Base-by-base conservation (phyloP, 2,888 invertebrate genomes). In the Pristionchus japonicus region DNA sequence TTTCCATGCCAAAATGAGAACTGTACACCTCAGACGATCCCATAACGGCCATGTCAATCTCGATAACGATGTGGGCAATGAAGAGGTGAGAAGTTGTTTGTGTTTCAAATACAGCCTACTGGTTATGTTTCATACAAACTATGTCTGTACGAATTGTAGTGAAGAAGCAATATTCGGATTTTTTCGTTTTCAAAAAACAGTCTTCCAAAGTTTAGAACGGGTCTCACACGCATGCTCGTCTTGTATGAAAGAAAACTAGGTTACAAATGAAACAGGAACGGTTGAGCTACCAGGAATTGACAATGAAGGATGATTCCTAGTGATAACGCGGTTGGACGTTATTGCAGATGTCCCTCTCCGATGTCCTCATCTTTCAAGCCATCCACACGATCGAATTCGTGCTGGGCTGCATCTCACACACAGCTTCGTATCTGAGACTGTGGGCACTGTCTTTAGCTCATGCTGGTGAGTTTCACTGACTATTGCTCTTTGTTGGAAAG, bases 341-440 rank as follows among this genome's bases (percentile, higher is more conserved):
- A 77, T 40, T 82, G 90, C 88, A 95, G 93, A 97, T 96, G 94
- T 97, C 97, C 82, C 96, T 98, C 95, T 96, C 96, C 0, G 98
- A 99, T 94, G 95, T 98, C 92, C 97, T 97, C 96, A 97, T 98
- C 93, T 97, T 97, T 95, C 97, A 93, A 96, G 97, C 97, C 13
- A 99, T 99, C 95, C 98, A 99, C 95, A 99, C 99, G 0, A 99
- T 99, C 95, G 99, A 99, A 96, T 99, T 97, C 95, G 98, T 98
- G 91, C 96, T 99, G 92, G 98, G 99, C 89, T 98, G 98, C 91
- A 97, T 99, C 74, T 99, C 99, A 6, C 98, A 99, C 95, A 99
- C 99, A 34, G 99, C 99, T 49, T 99, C 98, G 0, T n/a, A n/a
- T 99, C 96, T 99, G 91, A 98, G 99, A 92, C 96, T 99, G 93